Evolutionary conservation across 2,888 invertebrate species (phyloP).

Genomic region (Loripinus fragilis): DNA sequence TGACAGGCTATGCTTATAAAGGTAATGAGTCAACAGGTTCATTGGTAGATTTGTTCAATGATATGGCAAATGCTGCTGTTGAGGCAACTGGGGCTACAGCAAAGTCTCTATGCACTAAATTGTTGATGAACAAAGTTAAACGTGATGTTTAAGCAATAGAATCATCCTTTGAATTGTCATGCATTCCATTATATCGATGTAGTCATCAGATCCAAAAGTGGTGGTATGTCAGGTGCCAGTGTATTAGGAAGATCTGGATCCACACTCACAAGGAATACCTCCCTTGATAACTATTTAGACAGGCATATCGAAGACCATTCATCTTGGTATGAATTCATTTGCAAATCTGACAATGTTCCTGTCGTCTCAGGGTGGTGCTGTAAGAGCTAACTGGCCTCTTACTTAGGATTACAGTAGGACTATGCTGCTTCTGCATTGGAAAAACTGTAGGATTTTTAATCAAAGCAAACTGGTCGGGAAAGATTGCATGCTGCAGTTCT

Average conservation of each 20-base stretch:
- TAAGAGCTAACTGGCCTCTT: slow-evolving; percentile 56
- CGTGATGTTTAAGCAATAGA: slow-evolving; percentile 54
- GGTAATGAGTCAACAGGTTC: slow-evolving; percentile 60
- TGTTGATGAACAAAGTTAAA: slow-evolving; percentile 51
- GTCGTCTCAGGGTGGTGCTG: background rate
- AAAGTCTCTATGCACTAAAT: slow-evolving; percentile 45
- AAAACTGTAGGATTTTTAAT: slow-evolving; percentile 3
- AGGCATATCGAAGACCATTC: background rate
- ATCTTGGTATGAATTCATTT: background rate
- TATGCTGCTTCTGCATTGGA: slow-evolving; percentile 44
- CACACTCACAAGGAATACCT: slow-evolving; percentile 29
- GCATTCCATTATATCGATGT: slow-evolving; percentile 38
- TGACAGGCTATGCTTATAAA: slow-evolving; percentile 56
- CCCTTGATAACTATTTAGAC: slow-evolving; percentile 36
- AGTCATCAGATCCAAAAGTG: slow-evolving; percentile 48
- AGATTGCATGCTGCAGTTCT: background rate
- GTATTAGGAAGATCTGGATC: slow-evolving; percentile 28
- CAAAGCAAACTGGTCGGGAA: slow-evolving; percentile 56
- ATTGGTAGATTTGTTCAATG: slow-evolving; percentile 41
- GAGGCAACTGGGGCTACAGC: background rate
- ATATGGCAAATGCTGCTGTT: background rate
- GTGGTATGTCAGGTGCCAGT: slow-evolving; percentile 45
- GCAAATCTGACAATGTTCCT: background rate
- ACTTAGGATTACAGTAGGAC: slow-evolving; percentile 51
- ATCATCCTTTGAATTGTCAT: slow-evolving; percentile 43